These are phyloP conservation scores for Triplophysa bombifrons DNA, from an alignment of 2,797 vertebrate species.

Conservation along the genomic window DNA sequence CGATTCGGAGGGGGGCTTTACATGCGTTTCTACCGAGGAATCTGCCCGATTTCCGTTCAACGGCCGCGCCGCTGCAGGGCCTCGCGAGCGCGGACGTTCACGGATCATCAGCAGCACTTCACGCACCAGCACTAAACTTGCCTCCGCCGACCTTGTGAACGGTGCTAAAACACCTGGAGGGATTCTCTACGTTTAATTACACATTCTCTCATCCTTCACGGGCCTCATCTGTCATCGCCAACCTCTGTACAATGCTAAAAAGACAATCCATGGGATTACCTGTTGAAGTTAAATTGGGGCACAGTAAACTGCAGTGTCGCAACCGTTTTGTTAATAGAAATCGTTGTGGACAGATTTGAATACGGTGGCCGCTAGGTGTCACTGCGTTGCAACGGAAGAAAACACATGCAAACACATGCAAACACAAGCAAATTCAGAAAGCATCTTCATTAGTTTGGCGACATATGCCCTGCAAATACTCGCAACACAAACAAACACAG, in stretches of 20 bases:
- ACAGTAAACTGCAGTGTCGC: background rate
- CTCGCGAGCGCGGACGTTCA: constrained; percentile 49
- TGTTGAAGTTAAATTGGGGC: background rate
- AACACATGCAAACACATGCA: too few relatives aligned
- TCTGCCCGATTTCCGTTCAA: constrained; percentile 70
- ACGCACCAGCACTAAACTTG: constrained; percentile 75
- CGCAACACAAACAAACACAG: too few relatives aligned
- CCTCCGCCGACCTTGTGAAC: constrained; percentile 76
- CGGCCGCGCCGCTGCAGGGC: constrained; percentile 59
- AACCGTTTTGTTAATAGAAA: background rate
- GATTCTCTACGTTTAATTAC: constrained; percentile 76
- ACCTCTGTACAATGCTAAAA: constrained; percentile 5
- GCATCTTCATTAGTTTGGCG: too few relatives aligned
- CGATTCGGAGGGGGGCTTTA: constrained; percentile 62
- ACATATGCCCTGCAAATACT: too few relatives aligned
- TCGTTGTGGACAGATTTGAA: background rate
- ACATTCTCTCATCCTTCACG: constrained; percentile 59
- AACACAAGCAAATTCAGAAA: too few relatives aligned
- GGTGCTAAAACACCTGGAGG: constrained; percentile 79
- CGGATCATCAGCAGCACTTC: constrained; percentile 63
- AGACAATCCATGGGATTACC: constrained; percentile 1
- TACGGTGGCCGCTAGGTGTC: too few relatives aligned
- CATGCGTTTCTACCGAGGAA: constrained; percentile 56
- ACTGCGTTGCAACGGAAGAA: too few relatives aligned
- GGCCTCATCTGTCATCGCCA: constrained; percentile 32